Evolutionary conservation across 2,797 vertebrate genomes (phyloP).

Genomic region (Notoglanidium macrostoma): DNA sequence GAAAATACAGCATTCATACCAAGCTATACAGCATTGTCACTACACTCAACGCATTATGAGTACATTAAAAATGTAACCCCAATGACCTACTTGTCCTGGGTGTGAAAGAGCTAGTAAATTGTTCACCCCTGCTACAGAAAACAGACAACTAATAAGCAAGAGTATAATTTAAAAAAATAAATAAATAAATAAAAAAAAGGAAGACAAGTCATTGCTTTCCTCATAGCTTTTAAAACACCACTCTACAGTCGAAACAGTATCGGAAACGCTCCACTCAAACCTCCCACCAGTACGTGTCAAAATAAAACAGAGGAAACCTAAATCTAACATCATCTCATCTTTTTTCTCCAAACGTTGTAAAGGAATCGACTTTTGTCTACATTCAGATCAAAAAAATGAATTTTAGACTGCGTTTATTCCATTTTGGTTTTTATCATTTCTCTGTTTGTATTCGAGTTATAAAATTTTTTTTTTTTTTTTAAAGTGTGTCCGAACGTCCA

Average conservation of each 20-base stretch:
- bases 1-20: not conserved
- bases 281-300: not conserved
- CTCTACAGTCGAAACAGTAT: not conserved
- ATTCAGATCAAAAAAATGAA: not conserved
- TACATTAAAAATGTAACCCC: not conserved
- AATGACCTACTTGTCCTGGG: not conserved
- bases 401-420: too few species aligned
- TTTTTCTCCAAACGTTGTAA: not conserved
- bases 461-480: not conserved
- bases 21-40: not conserved
- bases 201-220: not conserved
- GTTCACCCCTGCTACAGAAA: not conserved
- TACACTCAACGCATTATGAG: not conserved
- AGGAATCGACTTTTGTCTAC: not conserved
- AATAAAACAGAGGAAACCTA: not conserved
- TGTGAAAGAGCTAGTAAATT: too few species aligned
- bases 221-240: not conserved
- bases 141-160: not conserved
- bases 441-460: not conserved
- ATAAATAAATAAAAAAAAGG: too few species aligned
- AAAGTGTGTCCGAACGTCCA: too few species aligned
- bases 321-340: not conserved
- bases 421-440: not conserved
- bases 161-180: not conserved
- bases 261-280: not conserved